Evolutionary conservation across 2,888 invertebrate species (phyloP).

Genomic region (Ophion obscuratus): DNA sequence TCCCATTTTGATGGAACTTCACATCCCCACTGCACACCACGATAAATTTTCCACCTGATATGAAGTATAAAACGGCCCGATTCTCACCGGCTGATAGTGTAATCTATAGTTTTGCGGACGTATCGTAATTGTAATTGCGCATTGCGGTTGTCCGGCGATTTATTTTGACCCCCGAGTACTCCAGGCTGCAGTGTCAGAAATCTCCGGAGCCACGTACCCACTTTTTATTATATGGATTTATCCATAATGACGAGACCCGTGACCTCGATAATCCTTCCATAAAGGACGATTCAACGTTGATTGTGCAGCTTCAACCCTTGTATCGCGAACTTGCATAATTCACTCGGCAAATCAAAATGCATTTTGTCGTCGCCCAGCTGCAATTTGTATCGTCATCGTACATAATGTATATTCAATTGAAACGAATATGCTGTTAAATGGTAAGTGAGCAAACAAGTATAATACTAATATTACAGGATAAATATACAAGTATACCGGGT

Average conservation of each 20-base stretch:
- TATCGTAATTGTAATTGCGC: constrained; percentile 14
- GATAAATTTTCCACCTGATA: constrained; percentile 21
- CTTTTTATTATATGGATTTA: neutral
- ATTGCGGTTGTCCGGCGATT: constrained; percentile 17
- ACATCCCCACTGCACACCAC: constrained; percentile 29
- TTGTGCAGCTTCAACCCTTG: neutral
- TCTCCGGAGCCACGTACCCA: no score
- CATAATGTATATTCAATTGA: neutral
- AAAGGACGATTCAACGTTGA: constrained; percentile 26
- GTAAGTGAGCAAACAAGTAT: neutral
- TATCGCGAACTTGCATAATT: neutral
- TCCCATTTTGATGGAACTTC: neutral
- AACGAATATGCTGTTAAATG: neutral
- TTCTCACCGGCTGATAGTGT: constrained; percentile 18
- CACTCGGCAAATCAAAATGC: neutral
- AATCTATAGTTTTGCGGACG: constrained; percentile 30
- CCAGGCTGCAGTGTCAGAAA: neutral
- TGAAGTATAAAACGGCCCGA: neutral
- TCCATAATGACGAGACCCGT: neutral
- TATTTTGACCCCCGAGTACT: constrained; percentile 5
- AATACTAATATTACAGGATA: no score
- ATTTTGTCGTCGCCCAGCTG: neutral
- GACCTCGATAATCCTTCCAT: neutral
- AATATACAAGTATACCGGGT: neutral
- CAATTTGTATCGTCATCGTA: neutral